These are phyloP conservation scores for Lingula anatina DNA, from an alignment of 2,888 invertebrate species.

Conservation along the genomic window DNA sequence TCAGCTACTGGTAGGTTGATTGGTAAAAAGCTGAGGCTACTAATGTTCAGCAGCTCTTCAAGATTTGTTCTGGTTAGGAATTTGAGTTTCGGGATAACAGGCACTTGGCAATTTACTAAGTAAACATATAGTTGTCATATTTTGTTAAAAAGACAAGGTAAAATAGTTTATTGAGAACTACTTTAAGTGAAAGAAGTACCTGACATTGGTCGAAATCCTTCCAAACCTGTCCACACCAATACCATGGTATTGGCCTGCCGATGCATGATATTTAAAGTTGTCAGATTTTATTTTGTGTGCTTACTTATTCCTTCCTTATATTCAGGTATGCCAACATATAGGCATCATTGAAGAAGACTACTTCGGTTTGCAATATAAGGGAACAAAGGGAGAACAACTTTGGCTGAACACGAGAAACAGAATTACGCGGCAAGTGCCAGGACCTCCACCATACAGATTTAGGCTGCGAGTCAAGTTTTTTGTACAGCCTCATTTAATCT, in stretches of 20 bases:
- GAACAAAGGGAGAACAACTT: conserved; percentile 67
- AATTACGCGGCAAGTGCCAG: conserved; percentile 65
- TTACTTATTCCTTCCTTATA: neutral
- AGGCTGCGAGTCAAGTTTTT: conserved; percentile 81
- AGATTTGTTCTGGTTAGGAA: no score
- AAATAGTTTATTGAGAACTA: no score
- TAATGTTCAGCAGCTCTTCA: no score
- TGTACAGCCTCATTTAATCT: conserved; percentile 81
- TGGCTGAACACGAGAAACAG: conserved; percentile 85
- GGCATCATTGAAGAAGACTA: conserved; percentile 73
- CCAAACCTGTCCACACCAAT: neutral
- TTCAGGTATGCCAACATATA: conserved; percentile 75
- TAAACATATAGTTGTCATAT: no score
- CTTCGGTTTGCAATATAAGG: conserved; percentile 74
- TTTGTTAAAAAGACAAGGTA: no score
- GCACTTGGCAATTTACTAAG: no score
- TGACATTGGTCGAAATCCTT: neutral
- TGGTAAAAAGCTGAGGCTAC: no score
- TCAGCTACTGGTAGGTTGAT: no score
- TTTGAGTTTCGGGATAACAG: no score
- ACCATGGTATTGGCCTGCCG: neutral
- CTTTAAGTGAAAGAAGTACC: no score
- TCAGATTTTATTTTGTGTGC: neutral
- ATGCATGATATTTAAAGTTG: neutral
- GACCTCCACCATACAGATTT: conserved; percentile 63